Conservation (phyloP, 2,113 vertebrate genomes). For the Oreotrochilus melanogaster region DNA sequence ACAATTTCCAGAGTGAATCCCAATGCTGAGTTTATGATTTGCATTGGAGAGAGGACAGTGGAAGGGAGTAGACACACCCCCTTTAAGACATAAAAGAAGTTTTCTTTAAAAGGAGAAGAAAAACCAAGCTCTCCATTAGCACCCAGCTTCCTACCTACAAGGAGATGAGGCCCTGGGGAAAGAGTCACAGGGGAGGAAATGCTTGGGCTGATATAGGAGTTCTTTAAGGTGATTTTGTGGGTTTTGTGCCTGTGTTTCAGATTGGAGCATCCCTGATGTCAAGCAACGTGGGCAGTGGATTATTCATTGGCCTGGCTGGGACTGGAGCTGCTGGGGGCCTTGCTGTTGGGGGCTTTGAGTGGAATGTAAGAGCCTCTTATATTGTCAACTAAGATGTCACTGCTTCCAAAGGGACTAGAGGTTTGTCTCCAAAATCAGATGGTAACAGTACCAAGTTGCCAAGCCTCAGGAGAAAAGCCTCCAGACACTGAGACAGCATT, state of each 20-base stretch:
- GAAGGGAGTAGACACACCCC: not conserved
- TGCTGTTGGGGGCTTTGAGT: slow-evolving; percentile 94
- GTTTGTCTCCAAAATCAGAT: not conserved
- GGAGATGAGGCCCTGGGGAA: not conserved
- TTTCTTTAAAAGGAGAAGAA: not conserved
- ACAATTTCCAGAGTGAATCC: not conserved
- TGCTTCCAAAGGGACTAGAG: not conserved
- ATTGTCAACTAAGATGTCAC: not conserved
- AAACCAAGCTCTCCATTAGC: accelerated
- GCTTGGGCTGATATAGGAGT: not conserved
- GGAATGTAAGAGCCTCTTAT: slow-evolving; percentile 83
- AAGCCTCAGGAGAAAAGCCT: not conserved
- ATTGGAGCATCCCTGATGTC: slow-evolving; percentile 97
- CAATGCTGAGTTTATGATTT: not conserved
- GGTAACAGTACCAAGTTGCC: not conserved
- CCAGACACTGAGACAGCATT: not conserved
- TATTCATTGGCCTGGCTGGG: slow-evolving; percentile 92
- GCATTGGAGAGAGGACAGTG: not conserved
- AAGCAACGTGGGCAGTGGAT: slow-evolving; percentile 93
- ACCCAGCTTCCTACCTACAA: not conserved
- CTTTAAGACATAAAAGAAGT: not conserved
- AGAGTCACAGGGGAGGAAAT: not conserved
- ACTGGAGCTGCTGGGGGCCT: slow-evolving; percentile 92
- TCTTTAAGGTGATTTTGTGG: not conserved
- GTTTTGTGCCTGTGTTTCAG: slow-evolving; percentile 68